A percentile compares a stretch with the other conserved stretches of the same genome.
These are phyloP conservation scores for Tetranychus piercei DNA, from an alignment of 2,888 invertebrate species.

Conservation along the genomic window DNA sequence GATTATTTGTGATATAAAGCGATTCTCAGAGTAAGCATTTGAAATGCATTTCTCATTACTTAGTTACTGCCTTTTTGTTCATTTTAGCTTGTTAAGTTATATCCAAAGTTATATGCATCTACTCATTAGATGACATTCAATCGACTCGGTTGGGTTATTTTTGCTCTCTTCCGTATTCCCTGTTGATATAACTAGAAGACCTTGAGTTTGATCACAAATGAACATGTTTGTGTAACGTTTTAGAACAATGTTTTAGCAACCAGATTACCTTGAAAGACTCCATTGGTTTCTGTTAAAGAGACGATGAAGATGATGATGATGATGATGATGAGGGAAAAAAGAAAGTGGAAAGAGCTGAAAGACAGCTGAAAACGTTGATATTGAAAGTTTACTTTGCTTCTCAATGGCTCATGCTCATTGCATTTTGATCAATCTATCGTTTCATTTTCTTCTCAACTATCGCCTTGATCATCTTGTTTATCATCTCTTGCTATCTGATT, in stretches of 20 bases:
- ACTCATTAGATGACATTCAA: background rate
- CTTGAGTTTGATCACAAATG: conserved; percentile 1
- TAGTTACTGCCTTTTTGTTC: too few species aligned
- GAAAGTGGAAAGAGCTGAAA: background rate
- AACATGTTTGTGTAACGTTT: background rate
- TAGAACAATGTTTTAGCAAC: conserved; percentile 1
- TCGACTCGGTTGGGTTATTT: conserved; percentile 1
- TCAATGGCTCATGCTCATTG: background rate
- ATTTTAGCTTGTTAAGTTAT: too few species aligned
- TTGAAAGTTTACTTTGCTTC: background rate
- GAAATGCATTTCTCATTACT: too few species aligned
- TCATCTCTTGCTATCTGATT: background rate
- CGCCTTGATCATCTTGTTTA: background rate
- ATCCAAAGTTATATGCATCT: background rate
- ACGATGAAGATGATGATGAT: background rate
- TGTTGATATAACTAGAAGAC: background rate
- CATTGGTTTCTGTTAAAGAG: background rate
- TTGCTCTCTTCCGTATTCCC: conserved; percentile 1
- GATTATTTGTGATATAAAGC: too few species aligned
- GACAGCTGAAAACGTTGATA: background rate
- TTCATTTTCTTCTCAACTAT: background rate
- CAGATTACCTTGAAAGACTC: background rate
- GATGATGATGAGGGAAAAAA: background rate
- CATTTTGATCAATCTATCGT: background rate
- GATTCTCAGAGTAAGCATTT: too few species aligned